Evolutionary conservation across 2,113 vertebrate genomes (phyloP).

Genomic region (Amphiprion ocellaris): DNA sequence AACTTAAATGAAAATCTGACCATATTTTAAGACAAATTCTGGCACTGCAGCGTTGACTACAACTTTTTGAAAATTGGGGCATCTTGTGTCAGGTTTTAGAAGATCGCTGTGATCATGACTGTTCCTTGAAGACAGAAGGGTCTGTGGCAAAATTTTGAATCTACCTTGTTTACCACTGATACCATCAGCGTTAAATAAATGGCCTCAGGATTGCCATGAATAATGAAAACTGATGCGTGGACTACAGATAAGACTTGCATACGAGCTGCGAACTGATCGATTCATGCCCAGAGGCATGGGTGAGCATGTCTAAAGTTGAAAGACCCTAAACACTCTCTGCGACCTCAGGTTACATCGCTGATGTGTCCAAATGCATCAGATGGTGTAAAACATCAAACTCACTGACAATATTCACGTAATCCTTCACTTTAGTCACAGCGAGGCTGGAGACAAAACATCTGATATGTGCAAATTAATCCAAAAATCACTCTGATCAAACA

Average conservation of each 20-base stretch:
- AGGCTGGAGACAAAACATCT: constrained; percentile 24
- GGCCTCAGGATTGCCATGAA: constrained; percentile 29
- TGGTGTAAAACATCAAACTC: constrained; percentile 29
- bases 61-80: not conserved
- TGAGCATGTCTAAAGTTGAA: constrained; percentile 46
- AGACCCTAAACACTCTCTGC: constrained; percentile 40
- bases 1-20: too few species aligned
- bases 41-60: not conserved
- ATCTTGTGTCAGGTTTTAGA: not conserved
- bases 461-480: constrained; percentile 5
- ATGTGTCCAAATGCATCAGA: constrained; percentile 47
- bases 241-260: constrained; percentile 33
- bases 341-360: constrained; percentile 50
- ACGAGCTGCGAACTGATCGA: constrained; percentile 38
- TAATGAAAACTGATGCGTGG: constrained; percentile 33
- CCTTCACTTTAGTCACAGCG: not conserved
- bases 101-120: too few species aligned
- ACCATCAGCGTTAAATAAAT: constrained; percentile 16
- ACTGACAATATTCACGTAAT: constrained; percentile 6
- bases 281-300: constrained; percentile 38
- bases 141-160: not conserved
- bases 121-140: not conserved
- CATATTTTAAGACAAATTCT: too few species aligned
- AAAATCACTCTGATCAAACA: constrained; percentile 47
- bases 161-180: constrained; percentile 7